phyloP scores from a whole-genome alignment of 2,888 invertebrate species.

The Drosophila picticornis region DNA sequence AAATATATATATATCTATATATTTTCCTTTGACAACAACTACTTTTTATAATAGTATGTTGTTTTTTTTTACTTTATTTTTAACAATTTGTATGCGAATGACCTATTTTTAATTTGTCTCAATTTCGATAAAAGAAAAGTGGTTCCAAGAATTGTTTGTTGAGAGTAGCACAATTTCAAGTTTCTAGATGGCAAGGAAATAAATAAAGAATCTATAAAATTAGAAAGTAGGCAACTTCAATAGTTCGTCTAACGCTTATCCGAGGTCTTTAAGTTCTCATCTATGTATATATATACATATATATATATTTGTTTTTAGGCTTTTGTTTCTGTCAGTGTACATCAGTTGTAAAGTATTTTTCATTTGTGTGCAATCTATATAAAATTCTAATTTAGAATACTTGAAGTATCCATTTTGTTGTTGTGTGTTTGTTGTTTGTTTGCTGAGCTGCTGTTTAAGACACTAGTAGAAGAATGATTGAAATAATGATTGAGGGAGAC shows the following conservation, averaged over 20 bases:
- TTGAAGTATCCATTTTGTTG: constrained; percentile 58
- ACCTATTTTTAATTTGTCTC: constrained; percentile 22
- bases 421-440: constrained; percentile 14
- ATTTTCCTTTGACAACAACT: constrained; percentile 52
- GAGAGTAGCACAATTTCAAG: constrained; percentile 6
- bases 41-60: constrained; percentile 32
- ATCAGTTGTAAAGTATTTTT: constrained; percentile 50
- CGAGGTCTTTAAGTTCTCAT: constrained; percentile 62
- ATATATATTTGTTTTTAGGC: constrained; percentile 44
- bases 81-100: constrained; percentile 53
- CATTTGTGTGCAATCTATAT: constrained; percentile 62
- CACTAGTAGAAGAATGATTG: constrained; percentile 70
- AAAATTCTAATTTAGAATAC: constrained; percentile 71
- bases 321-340: constrained; percentile 69
- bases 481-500: constrained; percentile 41
- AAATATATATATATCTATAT: constrained; percentile 10
- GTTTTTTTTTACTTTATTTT: constrained; percentile 3
- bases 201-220: constrained; percentile 30
- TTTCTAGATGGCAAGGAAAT: constrained; percentile 10
- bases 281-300: constrained; percentile 33
- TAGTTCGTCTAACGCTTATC: constrained; percentile 53
- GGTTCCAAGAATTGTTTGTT: constrained; percentile 10
- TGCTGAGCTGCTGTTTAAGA: constrained; percentile 66
- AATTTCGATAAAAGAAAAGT: constrained; percentile 13
- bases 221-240: constrained; percentile 34